Conservation (phyloP, 2,113 vertebrate species). For the Apodemus sylvaticus region DNA sequence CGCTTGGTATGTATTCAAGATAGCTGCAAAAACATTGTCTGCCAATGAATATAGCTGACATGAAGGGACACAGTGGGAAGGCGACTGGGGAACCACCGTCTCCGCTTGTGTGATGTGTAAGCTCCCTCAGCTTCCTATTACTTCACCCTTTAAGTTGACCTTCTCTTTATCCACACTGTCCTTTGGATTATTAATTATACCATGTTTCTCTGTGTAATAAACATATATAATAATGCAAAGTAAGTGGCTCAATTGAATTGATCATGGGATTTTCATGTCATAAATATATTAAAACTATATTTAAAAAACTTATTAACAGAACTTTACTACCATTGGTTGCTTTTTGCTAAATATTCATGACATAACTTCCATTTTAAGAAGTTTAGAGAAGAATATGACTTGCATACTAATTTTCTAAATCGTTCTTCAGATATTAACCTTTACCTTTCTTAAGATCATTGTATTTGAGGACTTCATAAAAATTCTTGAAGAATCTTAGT, state of each 20-base stretch:
- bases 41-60: neutral
- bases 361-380: neutral
- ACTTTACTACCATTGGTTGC: neutral
- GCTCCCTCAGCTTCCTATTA: neutral
- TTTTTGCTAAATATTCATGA: neutral
- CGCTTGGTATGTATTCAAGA: neutral
- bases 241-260: neutral
- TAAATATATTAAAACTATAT: slow-evolving; percentile 41
- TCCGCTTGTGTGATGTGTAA: neutral
- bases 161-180: too few relatives aligned
- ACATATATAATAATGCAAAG: neutral
- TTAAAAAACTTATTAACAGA: neutral
- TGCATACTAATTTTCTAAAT: neutral
- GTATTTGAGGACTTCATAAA: slow-evolving; percentile 11
- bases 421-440: neutral
- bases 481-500: neutral
- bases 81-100: neutral
- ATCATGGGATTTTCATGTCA: neutral
- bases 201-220: neutral
- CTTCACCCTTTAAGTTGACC: neutral
- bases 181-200: slow-evolving; percentile 18
- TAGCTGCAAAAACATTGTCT: neutral
- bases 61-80: neutral
- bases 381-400: neutral
- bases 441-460: neutral